Evolutionary conservation across 1,140 invertebrate species (phyloP), one percentile per base, ranked within the genome.

Genomic region (Tribolium madens): DNA sequence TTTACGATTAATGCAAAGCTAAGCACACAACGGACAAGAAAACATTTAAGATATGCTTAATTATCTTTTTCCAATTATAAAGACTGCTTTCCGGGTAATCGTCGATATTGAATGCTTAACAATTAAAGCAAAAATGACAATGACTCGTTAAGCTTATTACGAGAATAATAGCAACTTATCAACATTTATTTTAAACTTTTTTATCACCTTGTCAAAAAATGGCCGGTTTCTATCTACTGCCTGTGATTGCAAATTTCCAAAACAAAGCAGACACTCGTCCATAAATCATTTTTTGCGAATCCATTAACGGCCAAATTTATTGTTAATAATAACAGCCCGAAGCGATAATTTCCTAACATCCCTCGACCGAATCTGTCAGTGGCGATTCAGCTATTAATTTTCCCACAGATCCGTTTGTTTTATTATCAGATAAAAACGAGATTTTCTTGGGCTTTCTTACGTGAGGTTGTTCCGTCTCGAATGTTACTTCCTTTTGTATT

Each of bases 321-420:
- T 50, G 48, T 50, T 50, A 50, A 57, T 57, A 57, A 57, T 57
- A 50, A 57, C 52, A 57, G 17, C 17, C 15, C 52, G 17, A 21
- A 21, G 52, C 52, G 52, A 57, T 57, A 57, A 57, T 57, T 57
- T 18, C 36, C 36, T 57, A 57, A 26, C 14, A n/a, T 21, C 52
- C 52, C 17, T n/a, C 6, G 17, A 26, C 14, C 17, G 17, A 21
- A 57, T 57, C 57, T 33, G 57, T 33, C 57, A 33, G 57, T 26
- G 26, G 57, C 57, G 57, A 14, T n/a, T 64, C 57, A 26, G 57
- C 57, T 64, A 64, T 64, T 64, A 64, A 64, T 64, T 64, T 64
- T 26, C 57, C 31, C 3, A 18, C 26, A 15, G 13, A 60, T 60
- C 42, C 31, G 46, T 50, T 72, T 52, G 70, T 52, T 72, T 72